Base-by-base conservation (phyloP, 1,140 invertebrate species). In the Phocides pigmalion region DNA sequence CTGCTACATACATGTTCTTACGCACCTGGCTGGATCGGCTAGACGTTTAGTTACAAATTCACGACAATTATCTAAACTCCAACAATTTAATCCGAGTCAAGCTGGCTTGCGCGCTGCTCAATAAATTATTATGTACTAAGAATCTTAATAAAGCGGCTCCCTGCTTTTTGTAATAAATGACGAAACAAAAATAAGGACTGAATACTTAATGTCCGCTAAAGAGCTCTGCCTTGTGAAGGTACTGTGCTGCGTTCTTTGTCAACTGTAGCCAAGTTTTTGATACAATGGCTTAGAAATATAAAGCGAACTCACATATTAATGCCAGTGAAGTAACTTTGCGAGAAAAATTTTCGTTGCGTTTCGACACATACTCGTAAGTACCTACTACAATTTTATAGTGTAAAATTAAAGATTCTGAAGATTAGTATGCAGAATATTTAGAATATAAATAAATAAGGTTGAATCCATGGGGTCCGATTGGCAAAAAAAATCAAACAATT, bases 131-230 rank as follows among this genome's bases (percentile, higher is more conserved):
- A 84, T 80, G 83, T 84, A 84, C 76, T 66, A 74, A 83, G 87
- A 89, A 90, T 89, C 67, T 85, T 89, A 89, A 90, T 89, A 87
- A 81, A 85, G 79, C 85, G 75, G 77, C 78, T 74, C 78, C 72
- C 71, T 70, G 69, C 49, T 76, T 82, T 90, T 90, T 87, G 81
- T 89, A 82, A 90, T 87, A 89, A 87, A 90, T 89, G 86, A 90
- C 79, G 82, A 88, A 89, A 89, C 84, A 85, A 84, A 87, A 83
- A 84, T 87, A 90, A 82, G 84, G 71, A 69, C 72, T 72, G 87
- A 87, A 89, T 90, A 87, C 86, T 64, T 77, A 85, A 87, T 85
- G 79, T 42, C 37, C 62, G 62, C 68, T 71, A 74, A 78, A 72
- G 64, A 68, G 68, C 67, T 56, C 56, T 35, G 63, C 42, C 64